Base-by-base conservation (phyloP, 1,140 invertebrate species). In the Latrodectus geometricus region DNA sequence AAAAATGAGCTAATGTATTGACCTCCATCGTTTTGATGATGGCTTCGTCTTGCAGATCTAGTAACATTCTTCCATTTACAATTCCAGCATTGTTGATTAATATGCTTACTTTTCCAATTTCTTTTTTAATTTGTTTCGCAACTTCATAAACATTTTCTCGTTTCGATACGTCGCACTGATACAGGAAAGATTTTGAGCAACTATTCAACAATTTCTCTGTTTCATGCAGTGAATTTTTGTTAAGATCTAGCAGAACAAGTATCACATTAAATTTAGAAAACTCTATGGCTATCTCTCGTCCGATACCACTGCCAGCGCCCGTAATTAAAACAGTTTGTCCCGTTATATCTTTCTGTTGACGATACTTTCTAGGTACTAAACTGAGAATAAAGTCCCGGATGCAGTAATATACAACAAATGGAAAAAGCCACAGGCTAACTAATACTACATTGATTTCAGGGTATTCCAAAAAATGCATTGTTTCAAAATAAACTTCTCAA, bases 21-120 rank as follows among this genome's bases (percentile, higher is more conserved):
- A 95, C 93, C 73, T 92, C 91, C 89, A 95, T 94, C 0, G 93
- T 94, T 88, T 92, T 92, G 85, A 92, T 89, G 72, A 95, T 94
- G 72, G 91, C 89, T 15, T 90, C 88, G 91, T 98, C 97, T 0
- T 95, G 94, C 72, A 95, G 95, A 50, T 98, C 94, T 88, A 98
- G 91, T 49, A 98, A 92, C 66, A 94, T 94, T 80, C 94, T 94
- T 0, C 97, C 97, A 21, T 94, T 96, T 3, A 97, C 96, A 61
- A 98, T 95, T 23, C 97, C 97, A 48, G 97, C 97, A 91, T 98
- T 99, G 91, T 98, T 98, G 20, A 99, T 93, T 14, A 99, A 91
- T 76, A 98, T 94, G 20, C 94, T 95, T 9, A 97, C 95, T 91
- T 95, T 93, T 88, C 97, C 97, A 50, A 98, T 93, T 91, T 98